These are phyloP conservation scores for Graptemys geographica DNA, from an alignment of 2,797 vertebrate species.

Conservation along the genomic window DNA sequence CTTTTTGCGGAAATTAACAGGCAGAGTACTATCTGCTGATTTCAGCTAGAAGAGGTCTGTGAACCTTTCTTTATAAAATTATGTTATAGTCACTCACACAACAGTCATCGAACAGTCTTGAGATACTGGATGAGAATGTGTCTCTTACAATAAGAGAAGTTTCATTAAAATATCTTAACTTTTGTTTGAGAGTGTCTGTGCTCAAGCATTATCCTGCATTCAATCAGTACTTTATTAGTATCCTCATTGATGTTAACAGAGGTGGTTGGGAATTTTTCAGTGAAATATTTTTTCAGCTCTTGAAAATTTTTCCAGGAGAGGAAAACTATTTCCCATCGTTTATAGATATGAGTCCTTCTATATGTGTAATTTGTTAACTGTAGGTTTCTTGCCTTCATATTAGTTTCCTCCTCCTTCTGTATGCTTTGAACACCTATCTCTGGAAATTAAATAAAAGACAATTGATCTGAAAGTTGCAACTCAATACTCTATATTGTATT, in stretches of 20 bases:
- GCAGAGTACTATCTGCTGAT: background rate
- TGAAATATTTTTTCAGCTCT: background rate
- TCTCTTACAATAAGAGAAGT: background rate
- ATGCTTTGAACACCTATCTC: fast-evolving
- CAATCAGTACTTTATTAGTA: background rate
- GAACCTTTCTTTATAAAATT: background rate
- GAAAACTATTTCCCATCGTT: background rate
- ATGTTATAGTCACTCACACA: background rate
- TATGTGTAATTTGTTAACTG: background rate
- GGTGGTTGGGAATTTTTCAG: background rate
- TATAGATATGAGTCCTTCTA: background rate
- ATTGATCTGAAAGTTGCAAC: background rate
- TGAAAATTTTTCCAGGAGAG: background rate
- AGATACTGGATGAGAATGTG: background rate
- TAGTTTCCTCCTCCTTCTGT: background rate
- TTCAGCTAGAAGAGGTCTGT: background rate
- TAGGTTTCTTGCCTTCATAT: background rate
- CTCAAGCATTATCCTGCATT: background rate
- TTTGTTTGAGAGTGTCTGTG: background rate
- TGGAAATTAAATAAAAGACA: background rate
- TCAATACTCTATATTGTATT: background rate
- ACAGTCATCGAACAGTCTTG: background rate
- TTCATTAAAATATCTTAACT: background rate
- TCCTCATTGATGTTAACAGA: background rate
- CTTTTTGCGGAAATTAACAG: background rate